Evolutionary conservation across 2,113 vertebrate species (phyloP).

Genomic region (Chloropsis cyanopogon): DNA sequence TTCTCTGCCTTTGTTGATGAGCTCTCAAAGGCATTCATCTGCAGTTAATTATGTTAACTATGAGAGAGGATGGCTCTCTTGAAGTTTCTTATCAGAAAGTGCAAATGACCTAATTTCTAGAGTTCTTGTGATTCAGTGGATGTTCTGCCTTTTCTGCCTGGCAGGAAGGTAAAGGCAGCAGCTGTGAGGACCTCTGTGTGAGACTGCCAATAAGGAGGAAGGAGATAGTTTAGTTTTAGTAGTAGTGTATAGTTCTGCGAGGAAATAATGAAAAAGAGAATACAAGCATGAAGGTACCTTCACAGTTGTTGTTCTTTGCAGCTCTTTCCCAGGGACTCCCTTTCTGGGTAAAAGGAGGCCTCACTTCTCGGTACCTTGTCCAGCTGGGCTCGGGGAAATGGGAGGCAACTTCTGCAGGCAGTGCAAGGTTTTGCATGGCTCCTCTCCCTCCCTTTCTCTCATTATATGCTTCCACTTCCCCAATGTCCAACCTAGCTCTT

Average conservation of each 20-base stretch:
- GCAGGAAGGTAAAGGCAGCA: neutral
- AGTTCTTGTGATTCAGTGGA: neutral
- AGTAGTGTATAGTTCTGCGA: neutral
- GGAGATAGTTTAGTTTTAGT: neutral
- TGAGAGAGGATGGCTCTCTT: neutral
- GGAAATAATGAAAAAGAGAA: neutral
- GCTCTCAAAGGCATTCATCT: neutral
- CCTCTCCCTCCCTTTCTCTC: neutral
- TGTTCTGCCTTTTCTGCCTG: neutral
- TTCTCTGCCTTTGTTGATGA: neutral
- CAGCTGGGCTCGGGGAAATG: neutral
- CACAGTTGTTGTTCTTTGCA: neutral
- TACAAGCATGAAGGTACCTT: neutral
- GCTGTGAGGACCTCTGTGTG: neutral
- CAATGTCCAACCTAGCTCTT: neutral
- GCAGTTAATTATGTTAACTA: neutral
- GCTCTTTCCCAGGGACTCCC: neutral
- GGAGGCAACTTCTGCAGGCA: neutral
- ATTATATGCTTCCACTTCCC: neutral
- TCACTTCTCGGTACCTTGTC: neutral
- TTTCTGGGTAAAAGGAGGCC: neutral
- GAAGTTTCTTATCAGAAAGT: neutral
- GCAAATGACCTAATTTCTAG: neutral
- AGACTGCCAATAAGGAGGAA: neutral
- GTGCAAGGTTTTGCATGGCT: neutral